Evolutionary conservation across 2,797 vertebrate genomes (phyloP).

Genomic region (Pagetopsis macropterus): DNA sequence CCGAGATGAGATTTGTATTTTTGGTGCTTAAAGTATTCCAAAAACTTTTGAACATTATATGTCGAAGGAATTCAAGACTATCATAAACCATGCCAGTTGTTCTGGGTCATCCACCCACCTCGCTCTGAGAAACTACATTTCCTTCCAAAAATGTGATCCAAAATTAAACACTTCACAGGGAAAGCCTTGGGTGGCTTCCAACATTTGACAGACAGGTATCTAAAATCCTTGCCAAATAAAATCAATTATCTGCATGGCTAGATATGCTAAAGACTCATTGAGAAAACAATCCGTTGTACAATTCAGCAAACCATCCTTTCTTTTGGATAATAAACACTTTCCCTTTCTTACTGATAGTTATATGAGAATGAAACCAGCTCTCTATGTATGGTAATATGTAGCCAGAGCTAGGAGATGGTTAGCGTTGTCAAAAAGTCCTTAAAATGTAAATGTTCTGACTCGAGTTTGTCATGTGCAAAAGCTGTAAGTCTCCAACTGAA

Average conservation of each 20-base stretch:
- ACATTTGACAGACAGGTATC: constrained; percentile 2
- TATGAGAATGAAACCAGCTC: neutral
- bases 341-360: neutral
- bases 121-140: neutral
- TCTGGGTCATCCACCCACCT: neutral
- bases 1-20: neutral
- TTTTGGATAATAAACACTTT: neutral
- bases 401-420: neutral
- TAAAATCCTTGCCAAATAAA: neutral
- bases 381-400: neutral
- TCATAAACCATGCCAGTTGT: neutral
- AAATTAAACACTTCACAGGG: neutral
- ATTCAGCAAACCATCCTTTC: neutral
- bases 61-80: neutral
- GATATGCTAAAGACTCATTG: neutral
- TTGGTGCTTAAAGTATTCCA: neutral
- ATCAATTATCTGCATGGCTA: neutral
- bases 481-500: neutral
- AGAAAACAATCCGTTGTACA: neutral
- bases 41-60: neutral
- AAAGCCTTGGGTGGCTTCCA: neutral
- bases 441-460: neutral
- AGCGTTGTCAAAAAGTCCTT: neutral
- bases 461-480: neutral
- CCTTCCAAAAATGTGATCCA: neutral